phyloP scores from a whole-genome alignment of 2,113 vertebrate genomes.

The Rhinolophus sinicus region DNA sequence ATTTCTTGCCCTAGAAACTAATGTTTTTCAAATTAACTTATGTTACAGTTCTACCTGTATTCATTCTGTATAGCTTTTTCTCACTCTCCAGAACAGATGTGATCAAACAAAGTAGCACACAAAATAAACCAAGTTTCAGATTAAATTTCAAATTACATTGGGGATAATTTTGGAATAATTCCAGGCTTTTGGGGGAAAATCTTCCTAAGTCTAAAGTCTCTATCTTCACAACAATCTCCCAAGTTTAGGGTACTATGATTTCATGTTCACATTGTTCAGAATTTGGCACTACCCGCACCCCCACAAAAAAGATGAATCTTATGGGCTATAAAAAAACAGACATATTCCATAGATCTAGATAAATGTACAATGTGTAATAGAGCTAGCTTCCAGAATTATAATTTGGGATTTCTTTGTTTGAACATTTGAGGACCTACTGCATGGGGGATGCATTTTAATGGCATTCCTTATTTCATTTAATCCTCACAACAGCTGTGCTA shows the following conservation, averaged over 20 bases:
- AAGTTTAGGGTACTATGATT: neutral
- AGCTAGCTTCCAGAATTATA: neutral
- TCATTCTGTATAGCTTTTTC: neutral
- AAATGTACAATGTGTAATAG: neutral
- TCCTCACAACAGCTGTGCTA: neutral
- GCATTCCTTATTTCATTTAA: neutral
- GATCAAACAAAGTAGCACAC: neutral
- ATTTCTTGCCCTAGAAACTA: neutral
- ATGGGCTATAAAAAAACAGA: neutral
- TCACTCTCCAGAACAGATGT: neutral
- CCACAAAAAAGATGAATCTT: neutral
- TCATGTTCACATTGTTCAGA: neutral
- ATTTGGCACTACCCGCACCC: neutral
- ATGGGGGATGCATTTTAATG: neutral
- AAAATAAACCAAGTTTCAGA: constrained; percentile 44
- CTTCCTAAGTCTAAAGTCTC: neutral
- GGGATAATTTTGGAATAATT: constrained; percentile 5
- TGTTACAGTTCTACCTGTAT: neutral
- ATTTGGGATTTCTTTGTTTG: neutral
- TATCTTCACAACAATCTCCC: neutral
- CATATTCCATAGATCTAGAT: neutral
- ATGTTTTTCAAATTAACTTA: neutral
- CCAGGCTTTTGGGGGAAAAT: neutral
- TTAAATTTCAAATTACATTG: constrained; percentile 38
- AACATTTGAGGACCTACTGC: neutral